Conservation (phyloP, 1,140 invertebrate species). For the Dolichoris vasculosae region DNA sequence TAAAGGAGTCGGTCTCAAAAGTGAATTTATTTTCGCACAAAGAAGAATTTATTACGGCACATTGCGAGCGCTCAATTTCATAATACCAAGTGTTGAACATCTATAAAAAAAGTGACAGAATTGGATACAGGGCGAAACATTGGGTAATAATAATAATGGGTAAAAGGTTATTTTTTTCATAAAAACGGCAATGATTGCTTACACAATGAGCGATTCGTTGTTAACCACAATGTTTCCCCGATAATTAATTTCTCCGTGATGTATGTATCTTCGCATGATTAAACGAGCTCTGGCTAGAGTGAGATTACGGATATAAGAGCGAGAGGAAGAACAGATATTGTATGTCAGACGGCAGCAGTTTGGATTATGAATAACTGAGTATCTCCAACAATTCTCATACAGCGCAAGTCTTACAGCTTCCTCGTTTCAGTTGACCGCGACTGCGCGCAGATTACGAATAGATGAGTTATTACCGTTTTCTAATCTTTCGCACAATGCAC, state of each 20-base stretch:
- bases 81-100: not conserved
- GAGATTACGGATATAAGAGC: not conserved
- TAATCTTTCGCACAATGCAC: too few relatives aligned
- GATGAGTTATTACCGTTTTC: not conserved
- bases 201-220: not conserved
- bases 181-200: not conserved
- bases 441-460: not conserved
- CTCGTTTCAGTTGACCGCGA: not conserved
- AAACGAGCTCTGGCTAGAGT: not conserved
- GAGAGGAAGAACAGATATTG: not conserved
- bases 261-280: conserved; percentile 20
- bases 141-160: too few relatives aligned
- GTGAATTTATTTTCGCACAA: too few relatives aligned
- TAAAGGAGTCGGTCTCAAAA: too few relatives aligned
- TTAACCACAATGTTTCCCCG: not conserved
- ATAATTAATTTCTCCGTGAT: conserved; percentile 35
- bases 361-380: not conserved
- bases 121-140: too few relatives aligned
- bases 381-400: not conserved
- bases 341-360: not conserved
- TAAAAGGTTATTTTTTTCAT: too few relatives aligned
- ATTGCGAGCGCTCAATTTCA: not conserved
- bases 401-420: not conserved
- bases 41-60: not conserved
- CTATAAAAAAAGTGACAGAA: not conserved